Conservation (phyloP, 2,888 invertebrate species). For the Lasioglossum vierecki region DNA sequence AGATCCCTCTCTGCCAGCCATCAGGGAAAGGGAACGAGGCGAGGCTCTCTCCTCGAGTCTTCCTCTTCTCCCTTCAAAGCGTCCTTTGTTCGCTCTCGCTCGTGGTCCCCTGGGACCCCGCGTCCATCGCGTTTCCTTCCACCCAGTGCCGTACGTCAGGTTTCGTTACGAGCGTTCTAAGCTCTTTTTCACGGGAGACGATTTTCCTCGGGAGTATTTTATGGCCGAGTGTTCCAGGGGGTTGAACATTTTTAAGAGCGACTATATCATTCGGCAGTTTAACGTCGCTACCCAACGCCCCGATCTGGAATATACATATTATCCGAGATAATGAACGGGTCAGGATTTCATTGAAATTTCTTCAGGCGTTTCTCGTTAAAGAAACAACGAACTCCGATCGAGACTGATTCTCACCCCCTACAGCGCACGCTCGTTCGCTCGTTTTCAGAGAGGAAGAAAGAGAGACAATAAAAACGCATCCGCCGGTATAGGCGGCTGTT, state of each 20-base stretch:
- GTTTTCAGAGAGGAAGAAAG: no score
- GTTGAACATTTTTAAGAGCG: neutral
- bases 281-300: neutral
- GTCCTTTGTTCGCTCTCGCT: conserved; percentile 76
- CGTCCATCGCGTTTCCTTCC: conserved; percentile 71
- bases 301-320: neutral
- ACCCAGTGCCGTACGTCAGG: conserved; percentile 65
- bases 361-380: neutral
- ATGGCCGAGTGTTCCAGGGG: neutral
- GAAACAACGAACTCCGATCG: conserved; percentile 3
- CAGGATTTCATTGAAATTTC: neutral
- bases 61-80: conserved; percentile 76
- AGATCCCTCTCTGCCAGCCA: conserved; percentile 73
- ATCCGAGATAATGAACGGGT: neutral
- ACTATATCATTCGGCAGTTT: neutral
- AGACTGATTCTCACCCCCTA: conserved; percentile 30
- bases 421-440: neutral
- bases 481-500: conserved; percentile 39
- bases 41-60: conserved; percentile 69
- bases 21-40: conserved; percentile 70
- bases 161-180: conserved; percentile 47
- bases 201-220: conserved; percentile 16
- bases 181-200: conserved; percentile 34
- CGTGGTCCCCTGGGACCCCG: conserved; percentile 74
- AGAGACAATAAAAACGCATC: conserved; percentile 38